Evolutionary conservation across 2,888 invertebrate genomes (phyloP).

Genomic region (Oxystoma pomonae): DNA sequence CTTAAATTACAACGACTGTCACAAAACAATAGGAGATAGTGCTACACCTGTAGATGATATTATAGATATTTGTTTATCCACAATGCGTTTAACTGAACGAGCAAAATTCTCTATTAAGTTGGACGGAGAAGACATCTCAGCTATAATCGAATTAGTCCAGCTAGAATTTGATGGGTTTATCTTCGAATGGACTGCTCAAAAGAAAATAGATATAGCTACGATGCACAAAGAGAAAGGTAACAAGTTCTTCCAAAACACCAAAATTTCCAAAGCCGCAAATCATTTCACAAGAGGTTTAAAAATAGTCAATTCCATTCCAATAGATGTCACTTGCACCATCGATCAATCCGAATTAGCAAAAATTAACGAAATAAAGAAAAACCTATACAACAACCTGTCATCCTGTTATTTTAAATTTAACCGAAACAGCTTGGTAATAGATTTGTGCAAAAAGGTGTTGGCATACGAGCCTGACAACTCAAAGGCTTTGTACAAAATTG

Average conservation of each 20-base stretch:
- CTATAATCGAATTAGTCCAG: slow-evolving; percentile 43
- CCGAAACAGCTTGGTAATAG: slow-evolving; percentile 62
- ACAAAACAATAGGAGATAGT: slow-evolving; percentile 45
- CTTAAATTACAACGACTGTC: background rate
- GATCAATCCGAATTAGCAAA: background rate
- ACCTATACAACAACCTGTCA: slow-evolving; percentile 77
- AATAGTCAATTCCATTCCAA: slow-evolving; percentile 62
- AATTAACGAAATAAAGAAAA: slow-evolving; percentile 58
- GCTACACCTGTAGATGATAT: slow-evolving; percentile 48
- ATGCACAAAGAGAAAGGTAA: slow-evolving; percentile 54
- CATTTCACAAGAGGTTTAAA: slow-evolving; percentile 72
- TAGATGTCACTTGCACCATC: slow-evolving; percentile 48
- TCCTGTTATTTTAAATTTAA: slow-evolving; percentile 70
- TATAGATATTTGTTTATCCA: slow-evolving; percentile 48
- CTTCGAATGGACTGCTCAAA: slow-evolving; percentile 44
- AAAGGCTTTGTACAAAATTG: slow-evolving; percentile 52
- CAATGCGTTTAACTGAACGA: slow-evolving; percentile 49
- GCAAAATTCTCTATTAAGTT: slow-evolving; percentile 46
- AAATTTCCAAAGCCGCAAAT: slow-evolving; percentile 62
- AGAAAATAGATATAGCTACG: slow-evolving; percentile 46
- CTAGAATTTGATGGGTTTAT: slow-evolving; percentile 46
- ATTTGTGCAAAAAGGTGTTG: slow-evolving; percentile 55
- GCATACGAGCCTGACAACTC: slow-evolving; percentile 43
- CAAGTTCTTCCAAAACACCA: slow-evolving; percentile 55
- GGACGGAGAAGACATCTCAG: slow-evolving; percentile 36